phyloP scores from a whole-genome alignment of 1,140 invertebrate species.

The Hormaphis cornu region DNA sequence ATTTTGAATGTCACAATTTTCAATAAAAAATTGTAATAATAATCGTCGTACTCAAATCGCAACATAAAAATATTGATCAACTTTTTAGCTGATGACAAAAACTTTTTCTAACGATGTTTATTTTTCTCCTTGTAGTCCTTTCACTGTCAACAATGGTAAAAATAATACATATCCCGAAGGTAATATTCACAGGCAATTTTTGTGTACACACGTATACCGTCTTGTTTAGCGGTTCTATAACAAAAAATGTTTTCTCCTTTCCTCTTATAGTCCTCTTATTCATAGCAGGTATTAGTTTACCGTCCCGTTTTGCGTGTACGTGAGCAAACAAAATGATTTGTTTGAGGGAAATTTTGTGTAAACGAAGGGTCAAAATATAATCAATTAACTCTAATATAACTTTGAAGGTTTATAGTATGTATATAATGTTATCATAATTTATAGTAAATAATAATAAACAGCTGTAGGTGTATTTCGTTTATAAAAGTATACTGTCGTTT shows the following conservation, averaged over 20 bases:
- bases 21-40: background rate
- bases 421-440: background rate
- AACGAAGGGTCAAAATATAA: slow-evolving; percentile 8
- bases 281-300: background rate
- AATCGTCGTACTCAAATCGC: background rate
- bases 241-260: background rate
- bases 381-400: background rate
- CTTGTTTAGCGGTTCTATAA: background rate
- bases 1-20: too few species aligned
- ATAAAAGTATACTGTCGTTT: too few species aligned
- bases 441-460: too few species aligned
- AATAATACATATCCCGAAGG: slow-evolving; percentile 19
- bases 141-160: slow-evolving; percentile 9
- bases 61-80: background rate
- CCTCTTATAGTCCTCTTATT: background rate
- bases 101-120: background rate
- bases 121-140: background rate
- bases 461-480: too few species aligned
- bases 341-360: background rate
- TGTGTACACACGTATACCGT: slow-evolving; percentile 4
- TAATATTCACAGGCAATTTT: slow-evolving; percentile 1
- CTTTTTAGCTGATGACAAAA: background rate
- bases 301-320: background rate
- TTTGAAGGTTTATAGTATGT: background rate
- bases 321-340: slow-evolving; percentile 6